Percentiles rank a stretch among this genome's conserved stretches.
Evolutionary conservation across 2,888 invertebrate genomes (phyloP).

Genomic region (Scelioninae gen. 2): DNA sequence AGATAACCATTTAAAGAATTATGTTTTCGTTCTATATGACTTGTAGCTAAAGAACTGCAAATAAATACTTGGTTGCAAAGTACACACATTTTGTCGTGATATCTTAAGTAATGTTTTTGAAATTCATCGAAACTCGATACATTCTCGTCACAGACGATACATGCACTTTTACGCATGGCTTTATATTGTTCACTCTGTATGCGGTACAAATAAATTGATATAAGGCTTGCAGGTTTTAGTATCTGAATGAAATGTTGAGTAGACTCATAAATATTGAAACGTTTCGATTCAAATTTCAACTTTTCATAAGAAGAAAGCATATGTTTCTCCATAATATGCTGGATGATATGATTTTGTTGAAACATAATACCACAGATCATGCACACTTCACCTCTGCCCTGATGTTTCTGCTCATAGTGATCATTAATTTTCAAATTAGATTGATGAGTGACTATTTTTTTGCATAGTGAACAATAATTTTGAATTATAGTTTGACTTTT

Average conservation of each 20-base stretch:
- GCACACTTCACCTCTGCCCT: constrained; percentile 60
- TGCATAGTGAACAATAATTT: constrained; percentile 11
- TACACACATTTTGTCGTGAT: constrained; percentile 64
- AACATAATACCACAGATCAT: constrained; percentile 62
- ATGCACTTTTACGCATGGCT: constrained; percentile 44
- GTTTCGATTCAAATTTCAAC: not conserved
- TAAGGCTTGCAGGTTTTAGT: constrained; percentile 18
- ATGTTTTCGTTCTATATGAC: constrained; percentile 64
- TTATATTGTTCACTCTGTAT: constrained; percentile 9
- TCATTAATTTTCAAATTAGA: constrained; percentile 3
- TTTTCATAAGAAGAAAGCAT: constrained; percentile 43
- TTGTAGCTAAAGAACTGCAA: constrained; percentile 59
- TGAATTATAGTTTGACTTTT: not conserved
- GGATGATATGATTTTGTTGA: constrained; percentile 59
- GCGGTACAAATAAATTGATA: constrained; percentile 33
- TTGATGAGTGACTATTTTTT: not conserved
- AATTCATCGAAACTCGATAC: constrained; percentile 58
- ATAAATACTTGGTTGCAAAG: constrained; percentile 64
- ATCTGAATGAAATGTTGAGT: constrained; percentile 10
- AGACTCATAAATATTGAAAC: constrained; percentile 8
- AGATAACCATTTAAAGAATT: constrained; percentile 63
- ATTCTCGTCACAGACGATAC: constrained; percentile 56
- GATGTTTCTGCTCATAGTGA: constrained; percentile 62
- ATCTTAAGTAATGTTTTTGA: constrained; percentile 62
- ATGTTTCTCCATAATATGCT: constrained; percentile 65